phyloP scores from a whole-genome alignment of 2,797 vertebrate genomes.

The Crocidura indochinensis region DNA sequence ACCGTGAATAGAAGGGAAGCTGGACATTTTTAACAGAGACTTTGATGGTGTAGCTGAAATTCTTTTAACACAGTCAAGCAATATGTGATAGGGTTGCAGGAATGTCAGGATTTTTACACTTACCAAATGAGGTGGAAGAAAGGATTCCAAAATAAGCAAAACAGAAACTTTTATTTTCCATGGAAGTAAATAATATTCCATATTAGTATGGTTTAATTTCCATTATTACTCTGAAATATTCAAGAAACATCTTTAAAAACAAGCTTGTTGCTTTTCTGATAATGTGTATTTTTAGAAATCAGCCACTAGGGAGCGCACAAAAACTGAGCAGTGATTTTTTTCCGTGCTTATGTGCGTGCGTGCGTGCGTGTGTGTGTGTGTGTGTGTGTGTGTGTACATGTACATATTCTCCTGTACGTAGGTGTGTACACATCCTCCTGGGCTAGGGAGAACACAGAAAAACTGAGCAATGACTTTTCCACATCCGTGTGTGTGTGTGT shows the following conservation, averaged over 20 bases:
- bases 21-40: background rate
- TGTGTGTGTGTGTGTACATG: no score
- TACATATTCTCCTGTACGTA: no score
- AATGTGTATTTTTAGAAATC: constrained; percentile 59
- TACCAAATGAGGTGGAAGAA: background rate
- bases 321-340: no score
- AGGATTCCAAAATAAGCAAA: background rate
- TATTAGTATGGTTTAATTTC: no score
- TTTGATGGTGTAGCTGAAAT: background rate
- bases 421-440: no score
- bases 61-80: no score
- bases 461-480: background rate
- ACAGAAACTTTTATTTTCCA: background rate
- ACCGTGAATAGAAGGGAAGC: background rate
- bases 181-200: background rate
- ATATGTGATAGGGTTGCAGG: background rate
- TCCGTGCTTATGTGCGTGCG: no score
- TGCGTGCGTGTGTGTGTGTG: no score
- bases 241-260: background rate
- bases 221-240: background rate
- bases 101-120: background rate
- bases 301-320: constrained; percentile 66
- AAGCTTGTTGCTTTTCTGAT: constrained; percentile 3
- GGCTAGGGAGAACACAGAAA: background rate
- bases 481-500: background rate